Base-by-base conservation (phyloP, 2,797 vertebrate genomes). In the Hafferia zeledoni region DNA sequence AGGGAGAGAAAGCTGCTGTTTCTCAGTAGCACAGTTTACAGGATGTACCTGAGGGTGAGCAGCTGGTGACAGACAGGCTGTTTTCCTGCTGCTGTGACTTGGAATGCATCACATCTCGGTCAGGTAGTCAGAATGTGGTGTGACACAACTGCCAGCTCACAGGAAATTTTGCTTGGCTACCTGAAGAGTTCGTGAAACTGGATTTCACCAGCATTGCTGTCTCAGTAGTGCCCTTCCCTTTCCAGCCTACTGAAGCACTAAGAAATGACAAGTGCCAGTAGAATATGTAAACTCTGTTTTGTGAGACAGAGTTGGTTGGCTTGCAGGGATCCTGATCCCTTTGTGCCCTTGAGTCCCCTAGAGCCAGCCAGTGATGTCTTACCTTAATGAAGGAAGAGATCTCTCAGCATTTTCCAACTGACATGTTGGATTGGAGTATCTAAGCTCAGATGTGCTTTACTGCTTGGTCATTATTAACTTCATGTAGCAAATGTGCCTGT, bases 31-130 rank as follows among this genome's bases (percentile, higher is more conserved):
- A 20, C 17, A 23, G 74, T 20, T 71, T 61, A 87, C 83, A 72
- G 35, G 24, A 1, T 0, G 0, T 47, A 31, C 28, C 55, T 80
- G 50, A 30, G 50, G 37, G 44, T 3, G 6, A 39, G 63, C 5
- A 5, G 39, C 6, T 27, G 43, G 52, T 63, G 64, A 69, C 70
- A 63, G 41, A 25, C 31, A 44, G 33, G n/a, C 75, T 56, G 44
- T 23, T 72, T 33, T 67, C 52, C 44, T 79, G 46, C 47, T 2
- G 0, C 2, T 7, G 24, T 39, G 77, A 60, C 69, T 78, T 83
- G 77, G 77, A 78, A n/a, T 47, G 2, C 3, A 1, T 37, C 15
- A 44, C 6, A 0, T 52, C 64, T 89, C 2, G 0, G 43, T 44
- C 28, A 52, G 75, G n/a, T 24, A 44, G n/a, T 65, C 52, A 43